Evolutionary conservation across 2,797 vertebrate genomes (phyloP).

Genomic region (Tokudaia tokunoshimensis): DNA sequence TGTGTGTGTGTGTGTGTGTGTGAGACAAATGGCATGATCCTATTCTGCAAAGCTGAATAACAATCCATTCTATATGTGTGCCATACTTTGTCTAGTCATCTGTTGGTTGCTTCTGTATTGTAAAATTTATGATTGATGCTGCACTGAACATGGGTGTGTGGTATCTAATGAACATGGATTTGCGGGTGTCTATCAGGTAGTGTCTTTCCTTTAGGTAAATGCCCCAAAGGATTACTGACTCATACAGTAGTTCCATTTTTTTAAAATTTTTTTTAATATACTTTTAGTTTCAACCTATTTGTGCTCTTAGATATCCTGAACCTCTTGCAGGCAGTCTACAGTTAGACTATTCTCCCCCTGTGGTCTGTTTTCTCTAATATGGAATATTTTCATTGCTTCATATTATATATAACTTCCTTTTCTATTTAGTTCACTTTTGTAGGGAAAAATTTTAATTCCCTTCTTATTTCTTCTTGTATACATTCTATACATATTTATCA

Average conservation of each 20-base stretch:
- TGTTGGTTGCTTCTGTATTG: background rate
- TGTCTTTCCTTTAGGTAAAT: background rate
- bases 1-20: no score
- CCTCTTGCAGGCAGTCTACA: background rate
- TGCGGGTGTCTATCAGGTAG: background rate
- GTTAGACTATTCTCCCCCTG: background rate
- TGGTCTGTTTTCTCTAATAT: background rate
- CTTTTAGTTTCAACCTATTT: background rate
- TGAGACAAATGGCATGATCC: background rate
- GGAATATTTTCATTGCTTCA: background rate
- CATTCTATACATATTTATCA: background rate
- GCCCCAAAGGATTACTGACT: background rate
- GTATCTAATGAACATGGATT: background rate
- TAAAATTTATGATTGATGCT: background rate
- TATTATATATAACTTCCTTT: background rate
- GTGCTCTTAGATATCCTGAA: background rate
- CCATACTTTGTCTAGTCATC: background rate
- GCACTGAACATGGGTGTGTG: background rate
- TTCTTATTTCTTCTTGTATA: constrained; percentile 14
- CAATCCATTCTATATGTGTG: no score
- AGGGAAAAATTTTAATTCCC: background rate
- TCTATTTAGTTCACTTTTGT: background rate
- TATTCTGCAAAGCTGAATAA: background rate
- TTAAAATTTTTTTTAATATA: background rate
- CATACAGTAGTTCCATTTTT: background rate